Percentiles rank a stretch among this genome's conserved stretches.
Conservation (phyloP, 2,797 vertebrate genomes). For the Adelosebastes latens region DNA sequence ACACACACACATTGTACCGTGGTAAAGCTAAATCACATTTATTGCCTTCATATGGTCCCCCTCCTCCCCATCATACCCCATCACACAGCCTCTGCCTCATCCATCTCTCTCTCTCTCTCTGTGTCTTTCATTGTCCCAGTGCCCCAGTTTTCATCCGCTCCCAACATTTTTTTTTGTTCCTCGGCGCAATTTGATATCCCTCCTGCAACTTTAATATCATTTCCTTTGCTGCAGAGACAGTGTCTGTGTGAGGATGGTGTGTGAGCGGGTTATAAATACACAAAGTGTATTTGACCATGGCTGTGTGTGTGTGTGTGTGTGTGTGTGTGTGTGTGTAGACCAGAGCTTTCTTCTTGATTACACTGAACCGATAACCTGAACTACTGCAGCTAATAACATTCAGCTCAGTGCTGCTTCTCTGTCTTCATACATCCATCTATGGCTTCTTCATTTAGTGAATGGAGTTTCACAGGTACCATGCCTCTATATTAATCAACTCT, state of each 20-base stretch:
- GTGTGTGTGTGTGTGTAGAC: conserved; percentile 5
- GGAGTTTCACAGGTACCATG: background rate
- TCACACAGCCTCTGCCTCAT: conserved; percentile 13
- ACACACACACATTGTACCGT: background rate
- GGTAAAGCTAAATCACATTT: conserved; percentile 20
- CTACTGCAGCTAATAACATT: conserved; percentile 41
- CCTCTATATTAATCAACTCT: background rate
- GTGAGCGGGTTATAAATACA: conserved; percentile 61
- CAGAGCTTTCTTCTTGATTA: conserved; percentile 67
- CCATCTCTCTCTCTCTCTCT: conserved; percentile 15
- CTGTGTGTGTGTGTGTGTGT: conserved; percentile 16
- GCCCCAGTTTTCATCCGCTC: conserved; percentile 77
- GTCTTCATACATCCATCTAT: background rate
- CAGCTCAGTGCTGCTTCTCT: conserved; percentile 12
- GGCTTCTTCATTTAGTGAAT: background rate
- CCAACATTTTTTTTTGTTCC: conserved; percentile 70
- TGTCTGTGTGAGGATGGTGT: conserved; percentile 48
- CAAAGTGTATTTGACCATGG: conserved; percentile 23
- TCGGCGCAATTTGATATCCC: conserved; percentile 79
- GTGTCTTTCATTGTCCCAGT: conserved; percentile 75
- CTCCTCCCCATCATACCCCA: background rate
- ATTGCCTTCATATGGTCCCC: conserved; percentile 11
- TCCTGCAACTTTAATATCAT: conserved; percentile 85
- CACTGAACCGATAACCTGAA: conserved; percentile 32
- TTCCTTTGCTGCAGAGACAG: conserved; percentile 66